Base-by-base conservation (phyloP, 2,888 invertebrate species). In the Galerucella nymphaeae region DNA sequence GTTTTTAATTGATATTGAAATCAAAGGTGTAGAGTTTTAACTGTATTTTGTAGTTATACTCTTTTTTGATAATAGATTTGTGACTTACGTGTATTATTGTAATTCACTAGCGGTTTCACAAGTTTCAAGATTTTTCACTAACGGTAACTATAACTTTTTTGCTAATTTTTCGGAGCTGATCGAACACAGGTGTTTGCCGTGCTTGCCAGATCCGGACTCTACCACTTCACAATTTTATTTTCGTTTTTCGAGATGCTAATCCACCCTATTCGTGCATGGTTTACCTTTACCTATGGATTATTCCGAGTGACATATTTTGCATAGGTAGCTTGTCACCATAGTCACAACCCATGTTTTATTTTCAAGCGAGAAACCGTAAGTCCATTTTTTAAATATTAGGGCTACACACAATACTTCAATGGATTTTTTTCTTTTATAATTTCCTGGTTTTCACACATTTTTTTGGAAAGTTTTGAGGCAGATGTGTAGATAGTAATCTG, bases 201-300 rank as follows among this genome's bases (percentile, higher is more conserved):
- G n/a, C n/a, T n/a, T n/a, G n/a, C n/a, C n/a, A n/a, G n/a, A n/a
- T n/a, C n/a, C n/a, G n/a, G n/a, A n/a, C n/a, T n/a, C n/a, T n/a
- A n/a, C n/a, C n/a, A n/a, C n/a, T n/a, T n/a, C n/a, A n/a, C 30
- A 38, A 8, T 8, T 9, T 30, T 30, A 38, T 16, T 16, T 16
- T 53, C 53, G 9, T 2, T 66, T 41, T 16, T n/a, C 55, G 11
- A 20, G 13, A 16, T 16, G 38, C 23, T 64, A 50, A 57, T 55
- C 57, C 20, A 67, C 58, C 67, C 67, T 10, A 18, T 64, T 64
- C 57, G 42, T 42, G 63, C 57, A 20, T 41, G 42, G 64, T 48
- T 30, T 63, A 58, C 57, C 58, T 18, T 70, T 70, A 70, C 70
- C 70, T 70, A 58, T 70, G 48, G 70, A 58, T 70, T 70, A 70